Evolutionary conservation across 2,797 vertebrate species (phyloP).

Genomic region (Triplophysa yarkandensis): DNA sequence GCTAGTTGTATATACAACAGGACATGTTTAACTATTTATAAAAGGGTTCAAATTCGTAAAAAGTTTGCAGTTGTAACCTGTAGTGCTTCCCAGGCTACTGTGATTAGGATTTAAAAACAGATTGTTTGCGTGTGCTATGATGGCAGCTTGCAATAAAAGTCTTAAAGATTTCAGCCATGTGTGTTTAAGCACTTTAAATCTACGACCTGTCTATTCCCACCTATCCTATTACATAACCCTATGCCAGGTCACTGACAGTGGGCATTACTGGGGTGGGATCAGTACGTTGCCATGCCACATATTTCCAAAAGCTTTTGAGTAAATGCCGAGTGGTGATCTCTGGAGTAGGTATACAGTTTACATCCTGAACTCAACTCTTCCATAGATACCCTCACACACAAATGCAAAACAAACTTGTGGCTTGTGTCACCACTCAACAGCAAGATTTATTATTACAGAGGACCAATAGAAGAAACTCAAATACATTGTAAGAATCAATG

Average conservation of each 20-base stretch:
- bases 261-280: slow-evolving; percentile 20
- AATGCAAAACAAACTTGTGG: slow-evolving; percentile 55
- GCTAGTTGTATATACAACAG: background rate
- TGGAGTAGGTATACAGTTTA: too few relatives aligned
- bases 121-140: slow-evolving; percentile 34
- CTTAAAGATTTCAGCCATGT: slow-evolving; percentile 4
- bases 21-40: background rate
- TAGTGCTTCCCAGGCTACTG: background rate
- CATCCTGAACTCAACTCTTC: slow-evolving; percentile 7
- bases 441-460: slow-evolving; percentile 61
- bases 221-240: slow-evolving; percentile 2
- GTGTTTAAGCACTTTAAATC: slow-evolving; percentile 14
- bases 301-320: slow-evolving; percentile 55
- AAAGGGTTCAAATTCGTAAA: background rate
- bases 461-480: slow-evolving; percentile 35
- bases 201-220: slow-evolving; percentile 1
- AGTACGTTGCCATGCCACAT: slow-evolving; percentile 43
- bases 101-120: background rate
- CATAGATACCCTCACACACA: slow-evolving; percentile 25
- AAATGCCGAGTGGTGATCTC: slow-evolving; percentile 23
- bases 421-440: slow-evolving; percentile 54
- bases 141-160: slow-evolving; percentile 35
- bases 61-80: background rate
- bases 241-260: background rate
- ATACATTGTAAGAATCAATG: background rate